A percentile compares a stretch with the other conserved stretches of the same genome.
Evolutionary conservation across 2,797 vertebrate genomes (phyloP).

Genomic region (Otus scops): DNA sequence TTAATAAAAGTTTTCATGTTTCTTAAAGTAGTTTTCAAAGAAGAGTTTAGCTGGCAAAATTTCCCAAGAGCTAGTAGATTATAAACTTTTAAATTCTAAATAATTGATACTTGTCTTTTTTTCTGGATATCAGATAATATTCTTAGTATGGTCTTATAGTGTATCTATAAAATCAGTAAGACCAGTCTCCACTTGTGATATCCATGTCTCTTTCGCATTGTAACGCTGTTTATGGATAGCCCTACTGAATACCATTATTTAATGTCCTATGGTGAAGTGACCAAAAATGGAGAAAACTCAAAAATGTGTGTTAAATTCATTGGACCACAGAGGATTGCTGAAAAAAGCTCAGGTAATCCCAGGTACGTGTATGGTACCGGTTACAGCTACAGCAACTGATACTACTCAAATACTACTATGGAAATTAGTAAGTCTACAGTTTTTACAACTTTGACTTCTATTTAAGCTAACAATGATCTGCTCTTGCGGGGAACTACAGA

Average conservation of each 20-base stretch:
- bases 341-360: background rate
- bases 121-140: background rate
- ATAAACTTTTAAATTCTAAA: background rate
- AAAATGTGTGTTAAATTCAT: background rate
- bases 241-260: background rate
- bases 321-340: background rate
- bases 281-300: background rate
- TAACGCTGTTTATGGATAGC: background rate
- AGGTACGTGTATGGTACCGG: background rate
- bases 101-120: background rate
- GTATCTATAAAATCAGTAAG: background rate
- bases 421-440: background rate
- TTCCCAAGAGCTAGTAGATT: background rate
- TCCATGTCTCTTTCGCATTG: background rate
- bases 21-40: background rate
- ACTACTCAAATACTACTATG: background rate
- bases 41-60: background rate
- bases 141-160: background rate
- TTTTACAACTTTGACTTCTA: background rate
- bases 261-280: background rate
- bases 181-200: background rate
- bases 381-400: background rate
- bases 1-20: background rate
- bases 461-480: background rate
- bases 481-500: background rate